Evolutionary conservation across 2,797 vertebrate genomes (phyloP).

Genomic region (Sciurus vulgaris): DNA sequence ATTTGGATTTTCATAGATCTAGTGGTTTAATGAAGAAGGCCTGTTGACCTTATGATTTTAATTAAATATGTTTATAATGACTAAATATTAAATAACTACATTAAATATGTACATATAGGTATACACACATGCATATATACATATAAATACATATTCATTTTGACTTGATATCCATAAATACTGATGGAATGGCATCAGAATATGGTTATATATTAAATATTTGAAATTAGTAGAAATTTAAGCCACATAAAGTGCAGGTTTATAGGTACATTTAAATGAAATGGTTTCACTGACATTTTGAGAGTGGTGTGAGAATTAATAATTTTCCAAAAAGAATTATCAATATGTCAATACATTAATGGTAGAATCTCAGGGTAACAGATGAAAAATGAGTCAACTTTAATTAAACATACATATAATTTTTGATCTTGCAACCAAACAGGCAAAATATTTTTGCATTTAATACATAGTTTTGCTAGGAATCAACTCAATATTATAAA

Average conservation of each 20-base stretch:
- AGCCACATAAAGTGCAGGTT: background rate
- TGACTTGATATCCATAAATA: background rate
- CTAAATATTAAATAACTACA: background rate
- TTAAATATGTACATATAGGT: background rate
- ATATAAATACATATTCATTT: background rate
- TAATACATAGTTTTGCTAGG: background rate
- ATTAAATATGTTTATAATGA: background rate
- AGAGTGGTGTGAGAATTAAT: background rate
- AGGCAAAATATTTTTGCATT: background rate
- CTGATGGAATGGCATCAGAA: background rate
- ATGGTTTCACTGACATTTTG: background rate
- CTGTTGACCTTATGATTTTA: background rate
- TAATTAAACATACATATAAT: background rate
- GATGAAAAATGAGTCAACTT: background rate
- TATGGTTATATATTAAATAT: background rate
- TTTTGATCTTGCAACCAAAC: background rate
- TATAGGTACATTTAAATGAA: slow-evolving; percentile 19
- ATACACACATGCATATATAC: too few species aligned
- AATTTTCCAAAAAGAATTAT: background rate
- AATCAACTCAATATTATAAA: background rate
- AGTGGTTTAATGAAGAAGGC: background rate
- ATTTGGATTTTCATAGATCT: background rate
- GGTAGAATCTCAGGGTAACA: background rate
- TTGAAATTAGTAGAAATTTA: background rate
- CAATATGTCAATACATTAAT: background rate